Base-by-base conservation (phyloP, 2,113 vertebrate species). In the Gymnogyps californianus region DNA sequence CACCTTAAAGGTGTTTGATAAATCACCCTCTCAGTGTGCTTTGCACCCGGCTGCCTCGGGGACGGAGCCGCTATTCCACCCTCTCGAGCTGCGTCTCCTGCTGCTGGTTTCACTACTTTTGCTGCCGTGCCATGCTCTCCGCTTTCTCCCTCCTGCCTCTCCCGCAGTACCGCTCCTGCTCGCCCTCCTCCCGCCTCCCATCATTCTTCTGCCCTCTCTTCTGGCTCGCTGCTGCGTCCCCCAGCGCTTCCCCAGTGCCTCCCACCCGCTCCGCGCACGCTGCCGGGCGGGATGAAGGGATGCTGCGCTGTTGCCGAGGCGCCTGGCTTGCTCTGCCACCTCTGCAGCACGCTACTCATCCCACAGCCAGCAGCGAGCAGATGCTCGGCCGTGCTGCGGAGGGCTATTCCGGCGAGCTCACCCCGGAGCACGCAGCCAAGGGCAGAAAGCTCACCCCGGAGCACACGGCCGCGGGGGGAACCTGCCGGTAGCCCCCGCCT, bases 401-500 rank as follows among this genome's bases (percentile, higher is more conserved):
- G 32, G 26, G 15, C 49, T 18, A 10, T 6, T 25, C n/a, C 5
- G 2, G 19, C 2, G 2, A 38, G 57, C 16, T 51, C 16, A 13
- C 28, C 58, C 44, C 5, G 2, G 6, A 21, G 3, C 29, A 7
- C 4, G 21, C 7, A 2, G 16, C 70, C 16, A 0, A 32, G 11
- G 51, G 15, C 16, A 38, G 38, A 38, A 6, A 42, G 31, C 40
- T n/a, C 24, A 3, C 31, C 54, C 32, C 16, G 4, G 16, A 29
- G 59, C 22, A 13, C 10, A 2, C 2, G 3, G 38, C 24, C 4
- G 0, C 38, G 9, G 13, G 46, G 38, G 29, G 13, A 1, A 4
- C 7, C 31, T 14, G 46, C 36, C 36, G 18, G 81, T 36, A 61
- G 46, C 36, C 36, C 28, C 46, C 5, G 0, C 31, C 36, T n/a